Evolutionary conservation across 2,888 invertebrate species (phyloP), one percentile per base, ranked within the genome.

Genomic region (Choristoneura rosaceana): DNA sequence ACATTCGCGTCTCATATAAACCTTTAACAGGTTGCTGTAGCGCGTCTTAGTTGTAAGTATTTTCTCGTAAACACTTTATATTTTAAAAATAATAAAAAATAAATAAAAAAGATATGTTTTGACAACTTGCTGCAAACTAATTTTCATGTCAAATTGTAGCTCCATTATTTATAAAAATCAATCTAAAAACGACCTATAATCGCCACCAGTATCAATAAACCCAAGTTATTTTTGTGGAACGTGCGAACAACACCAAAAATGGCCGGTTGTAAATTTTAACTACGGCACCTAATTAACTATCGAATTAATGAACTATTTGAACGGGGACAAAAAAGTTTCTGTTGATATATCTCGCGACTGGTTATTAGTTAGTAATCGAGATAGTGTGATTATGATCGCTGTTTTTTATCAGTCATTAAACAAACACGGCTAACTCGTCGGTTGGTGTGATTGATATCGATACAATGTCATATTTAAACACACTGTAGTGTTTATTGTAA

Each of bases 191-290:
- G 14, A 14, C n/a, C 14, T 8, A 52, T 52, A 52, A 5, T 17
- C 52, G 17, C 17, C 5, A 15, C 9, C 52, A 4, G 17, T 5
- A 50, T 33, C 55, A 67, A 62, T 67, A 61, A 61, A 12, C 17
- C 5, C 45, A 4, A 58, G 67, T 33, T 50, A 62, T 62, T 62
- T 71, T 71, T 67, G 55, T 67, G 67, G 71, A 71, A 67, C 67
- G 71, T 71, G 71, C 43, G 62, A 71, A 71, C 67, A 45, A 9
- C 43, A 67, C 71, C 62, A 67, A 58, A 71, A 62, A 67, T 58
- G 58, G 71, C 14, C n/a, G 25, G 43, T 38, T 33, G 12, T 52
- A 17, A 66, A 50, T 60, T 60, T 33, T 12, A 55, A 62, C 55
- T 14, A n/a, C 63, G 33, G 38, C 62, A 58, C 45, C 45, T 71